A percentile compares a stretch with the other conserved stretches of the same genome.
These are phyloP conservation scores for Drosophila meridiana DNA, from an alignment of 2,888 invertebrate species.

Conservation along the genomic window DNA sequence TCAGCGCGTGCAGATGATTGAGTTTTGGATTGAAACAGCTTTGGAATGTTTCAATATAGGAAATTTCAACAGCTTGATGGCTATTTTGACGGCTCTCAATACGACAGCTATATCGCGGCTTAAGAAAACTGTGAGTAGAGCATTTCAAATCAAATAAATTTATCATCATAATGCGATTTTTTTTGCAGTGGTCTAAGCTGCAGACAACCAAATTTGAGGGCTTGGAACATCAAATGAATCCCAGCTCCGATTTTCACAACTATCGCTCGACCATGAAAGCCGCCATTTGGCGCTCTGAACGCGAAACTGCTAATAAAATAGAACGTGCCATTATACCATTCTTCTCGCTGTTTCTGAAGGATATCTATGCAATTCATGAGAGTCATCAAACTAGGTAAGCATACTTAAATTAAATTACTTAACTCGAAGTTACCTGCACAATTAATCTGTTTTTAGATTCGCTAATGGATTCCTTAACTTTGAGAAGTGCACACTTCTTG, in stretches of 20 bases:
- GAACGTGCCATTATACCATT: slow-evolving; percentile 94
- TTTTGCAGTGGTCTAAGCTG: slow-evolving; percentile 92
- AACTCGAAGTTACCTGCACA: background rate
- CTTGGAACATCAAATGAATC: slow-evolving; percentile 94
- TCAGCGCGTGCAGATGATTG: slow-evolving; percentile 94
- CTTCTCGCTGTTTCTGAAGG: slow-evolving; percentile 93
- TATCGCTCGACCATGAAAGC: slow-evolving; percentile 94
- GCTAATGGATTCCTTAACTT: slow-evolving; percentile 95
- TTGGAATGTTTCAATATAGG: slow-evolving; percentile 98
- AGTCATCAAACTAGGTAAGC: slow-evolving; percentile 90
- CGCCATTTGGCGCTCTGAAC: slow-evolving; percentile 91
- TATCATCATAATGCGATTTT: background rate
- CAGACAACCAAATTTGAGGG: slow-evolving; percentile 92
- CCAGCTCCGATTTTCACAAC: slow-evolving; percentile 93
- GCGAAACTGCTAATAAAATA: slow-evolving; percentile 88
- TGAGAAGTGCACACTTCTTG: slow-evolving; percentile 95
- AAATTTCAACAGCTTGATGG: slow-evolving; percentile 99
- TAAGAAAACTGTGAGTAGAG: slow-evolving; percentile 93
- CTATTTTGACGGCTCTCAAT: slow-evolving; percentile 96
- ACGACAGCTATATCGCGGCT: slow-evolving; percentile 96
- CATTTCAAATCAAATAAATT: background rate
- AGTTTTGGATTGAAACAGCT: slow-evolving; percentile 98
- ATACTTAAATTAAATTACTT: background rate
- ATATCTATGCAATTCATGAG: slow-evolving; percentile 93
- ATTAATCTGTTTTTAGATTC: slow-evolving; percentile 85